phyloP scores from a whole-genome alignment of 2,888 invertebrate genomes.

The Nymphalis urticae region DNA sequence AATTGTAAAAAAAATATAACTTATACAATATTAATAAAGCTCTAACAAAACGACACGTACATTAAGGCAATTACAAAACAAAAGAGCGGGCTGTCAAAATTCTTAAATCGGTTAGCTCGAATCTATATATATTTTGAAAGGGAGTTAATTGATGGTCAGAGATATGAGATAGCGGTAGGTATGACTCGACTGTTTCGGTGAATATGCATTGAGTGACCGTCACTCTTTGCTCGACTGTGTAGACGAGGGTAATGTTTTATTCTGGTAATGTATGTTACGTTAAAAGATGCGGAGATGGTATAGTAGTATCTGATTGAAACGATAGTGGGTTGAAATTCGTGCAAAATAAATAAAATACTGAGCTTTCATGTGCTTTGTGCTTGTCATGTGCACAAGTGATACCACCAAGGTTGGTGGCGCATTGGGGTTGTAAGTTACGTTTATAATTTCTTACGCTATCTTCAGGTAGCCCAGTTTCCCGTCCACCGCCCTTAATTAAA shows the following conservation, averaged over 20 bases:
- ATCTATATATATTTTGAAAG: slow-evolving; percentile 22
- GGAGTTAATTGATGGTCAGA: slow-evolving; percentile 60
- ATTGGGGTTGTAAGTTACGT: too few relatives aligned
- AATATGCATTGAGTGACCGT: slow-evolving; percentile 22
- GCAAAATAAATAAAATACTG: too few relatives aligned
- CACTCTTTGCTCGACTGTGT: slow-evolving; percentile 12
- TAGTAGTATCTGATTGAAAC: too few relatives aligned
- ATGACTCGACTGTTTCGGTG: slow-evolving; percentile 66
- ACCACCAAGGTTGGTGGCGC: too few relatives aligned
- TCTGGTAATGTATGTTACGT: background rate
- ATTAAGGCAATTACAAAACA: slow-evolving; percentile 22
- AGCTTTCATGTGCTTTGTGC: too few relatives aligned
- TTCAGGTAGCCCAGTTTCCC: too few relatives aligned
- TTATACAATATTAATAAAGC: background rate
- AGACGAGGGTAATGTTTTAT: background rate
- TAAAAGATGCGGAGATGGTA: too few relatives aligned
- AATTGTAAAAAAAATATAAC: too few relatives aligned
- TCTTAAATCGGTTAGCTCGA: slow-evolving; percentile 14
- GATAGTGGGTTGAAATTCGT: too few relatives aligned
- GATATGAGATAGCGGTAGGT: slow-evolving; percentile 59
- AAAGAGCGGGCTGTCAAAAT: slow-evolving; percentile 25
- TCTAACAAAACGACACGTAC: slow-evolving; percentile 11
- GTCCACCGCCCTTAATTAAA: too few relatives aligned
- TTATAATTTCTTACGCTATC: too few relatives aligned
- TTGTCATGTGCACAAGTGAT: too few relatives aligned